Base-by-base conservation (phyloP, 2,113 vertebrate genomes). In the Craseonycteris thonglongyai region DNA sequence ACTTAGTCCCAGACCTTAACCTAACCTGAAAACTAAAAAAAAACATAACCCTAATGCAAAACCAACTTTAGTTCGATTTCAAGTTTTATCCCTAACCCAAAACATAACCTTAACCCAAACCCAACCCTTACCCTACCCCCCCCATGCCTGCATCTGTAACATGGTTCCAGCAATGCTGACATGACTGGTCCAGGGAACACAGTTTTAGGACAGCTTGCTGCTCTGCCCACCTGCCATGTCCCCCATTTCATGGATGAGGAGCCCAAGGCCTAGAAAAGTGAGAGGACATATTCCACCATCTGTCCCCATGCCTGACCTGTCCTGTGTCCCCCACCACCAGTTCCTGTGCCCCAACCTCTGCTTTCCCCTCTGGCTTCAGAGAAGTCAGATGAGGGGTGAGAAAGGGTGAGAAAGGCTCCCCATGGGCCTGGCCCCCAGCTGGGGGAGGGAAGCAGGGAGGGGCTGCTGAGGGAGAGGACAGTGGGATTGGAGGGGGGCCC, bases 141-240 rank as follows among this genome's bases (percentile, higher is more conserved):
- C n/a, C n/a, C n/a, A n/a, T n/a, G 40, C 45, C 45, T 35, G 19
- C 19, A 38, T 59, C 7, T 38, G 65, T 40, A 47, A 63, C 38
- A 49, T 10, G 2, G 51, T 63, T 26, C 49, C 76, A 51, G 9
- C n/a, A 19, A 40, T 14, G 33, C 51, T 2, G 4, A 28, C 6
- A 2, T 21, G 28, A 24, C 35, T 2, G 3, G 21, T 19, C 56
- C 7, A n/a, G 61, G 54, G 33, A 26, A 35, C 26, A 0, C 42
- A 8, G 15, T 22, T 24, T 45, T 8, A 74, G 42, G 66, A 21
- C 66, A 0, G 0, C 24, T 21, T 0, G 0, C 15, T 21, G 49
- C 22, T 68, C 16, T 54, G 40, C 51, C 38, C 24, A 0, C 7
- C 40, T n/a, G n/a, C n/a, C n/a, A n/a, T n/a, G n/a, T n/a, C 24